Conservation (phyloP, 2,113 vertebrate genomes). For the Bufo bufo region DNA sequence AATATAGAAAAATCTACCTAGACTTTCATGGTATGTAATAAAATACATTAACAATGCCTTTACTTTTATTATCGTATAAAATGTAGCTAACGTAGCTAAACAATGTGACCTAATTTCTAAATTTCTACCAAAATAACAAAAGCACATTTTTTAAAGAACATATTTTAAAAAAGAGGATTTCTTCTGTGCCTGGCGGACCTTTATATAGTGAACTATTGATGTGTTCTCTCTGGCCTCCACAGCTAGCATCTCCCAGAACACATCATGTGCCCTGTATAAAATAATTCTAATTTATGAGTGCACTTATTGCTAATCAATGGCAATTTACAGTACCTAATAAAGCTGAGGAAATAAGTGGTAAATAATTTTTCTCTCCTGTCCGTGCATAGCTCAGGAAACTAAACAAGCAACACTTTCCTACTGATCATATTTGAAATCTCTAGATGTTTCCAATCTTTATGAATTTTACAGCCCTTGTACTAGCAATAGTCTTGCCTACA, state of each 20-base stretch:
- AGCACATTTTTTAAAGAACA: too few relatives aligned
- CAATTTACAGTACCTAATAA: constrained; percentile 51
- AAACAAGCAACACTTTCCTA: constrained; percentile 8
- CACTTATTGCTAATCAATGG: constrained; percentile 51
- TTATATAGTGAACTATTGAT: constrained; percentile 28
- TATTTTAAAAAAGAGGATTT: neutral
- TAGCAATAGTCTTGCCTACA: neutral
- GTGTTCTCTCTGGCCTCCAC: constrained; percentile 14
- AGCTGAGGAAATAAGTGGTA: constrained; percentile 2
- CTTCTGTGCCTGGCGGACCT: neutral
- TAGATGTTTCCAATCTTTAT: constrained; percentile 9
- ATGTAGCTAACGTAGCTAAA: neutral
- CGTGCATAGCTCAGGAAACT: neutral
- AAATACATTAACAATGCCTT: too few relatives aligned
- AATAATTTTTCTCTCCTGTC: constrained; percentile 27
- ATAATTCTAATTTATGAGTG: constrained; percentile 42
- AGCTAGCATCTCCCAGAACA: constrained; percentile 18
- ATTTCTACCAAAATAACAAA: too few relatives aligned
- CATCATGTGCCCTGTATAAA: constrained; percentile 14
- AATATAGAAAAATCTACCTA: too few relatives aligned
- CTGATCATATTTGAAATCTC: constrained; percentile 20
- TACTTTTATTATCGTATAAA: too few relatives aligned
- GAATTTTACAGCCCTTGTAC: constrained; percentile 15
- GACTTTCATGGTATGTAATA: too few relatives aligned
- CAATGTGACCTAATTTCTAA: neutral